Evolutionary conservation across 1,140 invertebrate species (phyloP).

Genomic region (Rhagoletis zephyria): DNA sequence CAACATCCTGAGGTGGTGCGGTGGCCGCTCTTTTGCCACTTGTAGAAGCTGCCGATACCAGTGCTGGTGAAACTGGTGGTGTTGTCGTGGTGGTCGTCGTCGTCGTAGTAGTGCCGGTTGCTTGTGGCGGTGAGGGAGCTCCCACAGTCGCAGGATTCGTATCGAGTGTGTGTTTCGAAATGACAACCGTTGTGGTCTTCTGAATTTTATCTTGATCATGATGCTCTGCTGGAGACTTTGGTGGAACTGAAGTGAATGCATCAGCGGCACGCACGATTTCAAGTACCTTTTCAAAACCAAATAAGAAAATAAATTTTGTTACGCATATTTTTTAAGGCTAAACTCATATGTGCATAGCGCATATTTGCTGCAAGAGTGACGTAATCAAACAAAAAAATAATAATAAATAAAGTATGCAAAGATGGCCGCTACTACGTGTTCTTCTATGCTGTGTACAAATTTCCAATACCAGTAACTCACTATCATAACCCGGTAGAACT

Average conservation of each 20-base stretch:
- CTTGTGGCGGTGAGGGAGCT: conserved; percentile 58
- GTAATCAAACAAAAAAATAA: too few relatives aligned
- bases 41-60: conserved; percentile 58
- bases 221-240: conserved; percentile 83
- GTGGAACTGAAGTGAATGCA: conserved; percentile 82
- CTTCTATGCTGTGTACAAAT: too few relatives aligned
- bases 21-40: conserved; percentile 50
- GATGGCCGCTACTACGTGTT: too few relatives aligned
- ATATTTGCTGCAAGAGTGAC: too few relatives aligned
- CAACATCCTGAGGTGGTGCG: conserved; percentile 45
- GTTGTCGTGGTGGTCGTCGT: conserved; percentile 53
- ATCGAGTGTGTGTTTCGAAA: conserved; percentile 89
- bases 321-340: neutral
- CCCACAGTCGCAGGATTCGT: conserved; percentile 70
- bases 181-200: conserved; percentile 93
- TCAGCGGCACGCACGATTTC: conserved; percentile 91
- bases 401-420: too few relatives aligned
- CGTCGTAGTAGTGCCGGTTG: neutral
- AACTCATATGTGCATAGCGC: neutral
- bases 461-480: too few relatives aligned
- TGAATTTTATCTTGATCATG: conserved; percentile 80
- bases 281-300: conserved; percentile 78
- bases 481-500: too few relatives aligned
- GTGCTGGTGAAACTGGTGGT: conserved; percentile 50
- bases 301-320: neutral